Evolutionary conservation across 1,140 invertebrate species (phyloP).

Genomic region (Eupristina koningsbergeri): DNA sequence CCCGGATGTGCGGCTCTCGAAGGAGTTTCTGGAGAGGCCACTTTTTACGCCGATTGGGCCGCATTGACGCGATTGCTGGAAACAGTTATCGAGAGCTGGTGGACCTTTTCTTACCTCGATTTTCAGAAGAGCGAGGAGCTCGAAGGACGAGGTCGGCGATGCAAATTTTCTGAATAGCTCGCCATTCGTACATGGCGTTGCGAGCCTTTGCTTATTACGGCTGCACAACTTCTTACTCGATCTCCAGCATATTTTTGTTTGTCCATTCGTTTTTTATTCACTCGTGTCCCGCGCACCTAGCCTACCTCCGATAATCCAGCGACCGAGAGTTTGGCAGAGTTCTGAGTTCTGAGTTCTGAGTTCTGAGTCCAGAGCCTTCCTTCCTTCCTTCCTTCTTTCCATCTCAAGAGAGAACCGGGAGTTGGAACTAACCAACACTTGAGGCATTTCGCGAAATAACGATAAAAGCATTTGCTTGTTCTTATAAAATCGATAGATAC

Average conservation of each 20-base stretch:
- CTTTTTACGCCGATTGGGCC: constrained; percentile 9
- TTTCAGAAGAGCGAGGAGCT: constrained; percentile 8
- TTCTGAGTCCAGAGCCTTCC: no score
- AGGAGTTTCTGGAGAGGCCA: not conserved
- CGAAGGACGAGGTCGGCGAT: constrained; percentile 3
- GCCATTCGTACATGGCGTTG: not conserved
- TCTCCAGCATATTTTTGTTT: not conserved
- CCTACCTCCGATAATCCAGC: no score
- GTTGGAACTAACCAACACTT: no score
- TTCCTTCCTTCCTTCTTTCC: no score
- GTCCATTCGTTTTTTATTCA: not conserved
- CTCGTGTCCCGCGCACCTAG: no score
- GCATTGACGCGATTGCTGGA: constrained; percentile 31
- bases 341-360: no score
- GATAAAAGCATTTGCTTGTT: no score
- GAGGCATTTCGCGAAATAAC: no score
- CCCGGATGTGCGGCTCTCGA: constrained; percentile 40
- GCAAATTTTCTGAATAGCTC: constrained; percentile 39
- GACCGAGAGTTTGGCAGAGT: no score
- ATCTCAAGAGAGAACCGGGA: no score
- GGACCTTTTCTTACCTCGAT: constrained; percentile 14
- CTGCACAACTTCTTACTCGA: not conserved
- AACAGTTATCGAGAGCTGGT: constrained; percentile 32
- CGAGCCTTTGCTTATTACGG: not conserved
- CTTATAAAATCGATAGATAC: no score